Base-by-base conservation (phyloP, 2,888 invertebrate species). In the Allophyes oxyacanthae region DNA sequence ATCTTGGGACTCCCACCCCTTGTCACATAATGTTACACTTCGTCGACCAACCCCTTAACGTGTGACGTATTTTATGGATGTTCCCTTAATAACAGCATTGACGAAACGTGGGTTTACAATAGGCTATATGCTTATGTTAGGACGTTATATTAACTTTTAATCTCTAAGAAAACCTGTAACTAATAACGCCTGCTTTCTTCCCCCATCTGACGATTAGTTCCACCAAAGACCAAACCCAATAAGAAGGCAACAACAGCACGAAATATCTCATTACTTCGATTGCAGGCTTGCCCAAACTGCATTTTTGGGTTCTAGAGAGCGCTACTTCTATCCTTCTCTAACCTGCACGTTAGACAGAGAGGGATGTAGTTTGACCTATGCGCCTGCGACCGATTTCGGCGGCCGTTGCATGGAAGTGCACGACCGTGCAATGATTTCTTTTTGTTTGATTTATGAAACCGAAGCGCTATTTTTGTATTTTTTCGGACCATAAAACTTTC, bases 341-440 rank as follows among this genome's bases (percentile, higher is more conserved):
- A 63, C 78, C 0, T 42, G 5, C 11, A 25, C 1, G 67, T 34
- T 15, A 11, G 71, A 88, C 32, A 43, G 82, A 73, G 84, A 85
- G 13, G 36, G 59, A n/a, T 25, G 64, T 62, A 84, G 84, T 84
- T 85, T 80, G 78, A 78, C 73, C 79, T 75, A 80, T 75, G 79
- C 77, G 75, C 79, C 78, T 69, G 84, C 85, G 85, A 85, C 82
- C 81, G 63, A 73, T 75, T 81, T 81, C 64, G 72, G 28, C 28
- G 72, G 62, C 67, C 65, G 69, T 61, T 64, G 72, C 55, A 60
- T 55, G 64, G 48, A 54, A 56, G 46, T 62, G 28, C 52, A 46
- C 44, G 61, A 11, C 45, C 42, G 45, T 34, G 37, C 59, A 52
- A 52, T 58, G 34, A 25, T 51, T 69, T 61, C 49, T 51, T 68